Base-by-base conservation (phyloP, 2,888 invertebrate genomes). In the Synergus umbraculus region DNA sequence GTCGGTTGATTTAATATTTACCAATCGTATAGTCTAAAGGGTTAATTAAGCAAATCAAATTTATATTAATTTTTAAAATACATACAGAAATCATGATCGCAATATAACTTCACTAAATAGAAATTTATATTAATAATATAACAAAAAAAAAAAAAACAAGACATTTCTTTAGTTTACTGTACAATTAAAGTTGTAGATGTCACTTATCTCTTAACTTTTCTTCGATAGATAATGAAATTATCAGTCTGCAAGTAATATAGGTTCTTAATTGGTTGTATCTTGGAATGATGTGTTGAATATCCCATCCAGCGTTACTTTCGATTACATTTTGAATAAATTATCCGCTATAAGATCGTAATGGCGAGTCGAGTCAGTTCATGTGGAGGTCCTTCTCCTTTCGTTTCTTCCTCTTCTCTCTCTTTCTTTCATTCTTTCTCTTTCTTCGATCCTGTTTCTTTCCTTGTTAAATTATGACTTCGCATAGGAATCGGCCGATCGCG, bases 401-500 rank as follows among this genome's bases (percentile, higher is more conserved):
- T 58, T 37, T 65, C 65, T 15, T 29, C 60, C 15, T n/a, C 49
- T 65, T 44, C 60, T 60, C 77, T 37, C 29, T 78, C 29, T 77
- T n/a, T 77, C 29, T 65, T 76, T 69, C 22, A 5, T n/a, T n/a
- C 4, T 78, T 44, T 80, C 58, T 69, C n/a, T 58, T 64, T 64
- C 37, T 54, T 66, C 54, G 15, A 76, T 78, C 77, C 80, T 81
- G 22, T 60, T 60, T 60, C 77, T 80, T 78, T 83, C 80, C 79
- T 81, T 79, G 78, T 83, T 76, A 80, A 83, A 81, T 82, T 80
- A 79, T 81, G 79, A 76, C 46, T 78, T 65, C 29, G 77, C 41
- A 66, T 64, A 58, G 69, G 78, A 81, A 81, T 79, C 79, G 78
- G 77, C 67, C 64, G 79, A 82, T 82, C 82, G 73, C 76, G 80